These are phyloP conservation scores for Sprattus sprattus DNA, from an alignment of 2,113 vertebrate species.

Conservation along the genomic window DNA sequence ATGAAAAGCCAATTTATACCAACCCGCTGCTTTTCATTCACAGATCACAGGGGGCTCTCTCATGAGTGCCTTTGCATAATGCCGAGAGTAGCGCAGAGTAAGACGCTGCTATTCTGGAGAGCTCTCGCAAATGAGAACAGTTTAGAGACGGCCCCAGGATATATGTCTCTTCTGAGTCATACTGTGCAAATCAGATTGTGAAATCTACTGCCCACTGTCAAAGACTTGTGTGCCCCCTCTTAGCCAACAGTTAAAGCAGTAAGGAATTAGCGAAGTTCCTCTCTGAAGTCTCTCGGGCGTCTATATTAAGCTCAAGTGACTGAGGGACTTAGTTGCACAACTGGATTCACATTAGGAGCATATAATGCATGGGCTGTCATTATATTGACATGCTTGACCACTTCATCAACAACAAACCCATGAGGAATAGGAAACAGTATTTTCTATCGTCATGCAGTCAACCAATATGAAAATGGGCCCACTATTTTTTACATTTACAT, in stretches of 20 bases:
- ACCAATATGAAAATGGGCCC: not conserved
- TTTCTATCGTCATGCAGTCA: not conserved
- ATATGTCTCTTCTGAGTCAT: not conserved
- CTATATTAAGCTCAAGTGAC: not conserved
- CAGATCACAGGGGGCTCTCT: not conserved
- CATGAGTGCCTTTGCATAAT: not conserved
- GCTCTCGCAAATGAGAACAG: not conserved
- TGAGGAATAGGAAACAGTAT: not conserved
- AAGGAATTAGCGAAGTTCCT: not conserved
- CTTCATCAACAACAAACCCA: too few relatives aligned
- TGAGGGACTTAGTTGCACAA: not conserved
- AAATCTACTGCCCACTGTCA: not conserved
- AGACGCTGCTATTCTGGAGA: not conserved
- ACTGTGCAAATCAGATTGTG: conserved; percentile 9
- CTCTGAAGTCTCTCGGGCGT: not conserved
- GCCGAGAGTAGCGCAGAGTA: not conserved
- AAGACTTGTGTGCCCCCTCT: not conserved
- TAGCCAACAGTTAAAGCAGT: not conserved
- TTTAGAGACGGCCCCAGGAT: not conserved
- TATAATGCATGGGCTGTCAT: not conserved
- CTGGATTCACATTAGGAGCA: not conserved
- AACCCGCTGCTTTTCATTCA: not conserved
- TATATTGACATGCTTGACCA: too few relatives aligned
- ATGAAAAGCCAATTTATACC: conserved; percentile 2
- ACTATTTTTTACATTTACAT: not conserved